Evolutionary conservation across 2,888 invertebrate species (phyloP).

Genomic region (Dicyrtomina minuta): DNA sequence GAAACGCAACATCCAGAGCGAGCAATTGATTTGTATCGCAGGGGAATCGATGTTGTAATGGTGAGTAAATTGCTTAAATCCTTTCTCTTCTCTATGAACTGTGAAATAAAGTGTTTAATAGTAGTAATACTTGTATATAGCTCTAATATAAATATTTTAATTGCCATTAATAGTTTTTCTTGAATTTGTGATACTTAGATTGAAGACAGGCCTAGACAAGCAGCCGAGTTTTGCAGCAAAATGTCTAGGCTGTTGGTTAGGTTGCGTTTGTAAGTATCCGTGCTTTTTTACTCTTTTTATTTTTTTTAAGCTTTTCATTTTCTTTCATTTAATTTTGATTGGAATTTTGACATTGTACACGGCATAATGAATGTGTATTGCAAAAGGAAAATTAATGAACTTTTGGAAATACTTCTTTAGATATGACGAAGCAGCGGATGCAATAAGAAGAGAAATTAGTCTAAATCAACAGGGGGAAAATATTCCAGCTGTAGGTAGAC

Average conservation of each 20-base stretch:
- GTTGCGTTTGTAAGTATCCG: slow-evolving; percentile 73
- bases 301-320: no score
- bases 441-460: slow-evolving; percentile 82
- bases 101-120: no score
- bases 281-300: no score
- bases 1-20: slow-evolving; percentile 74
- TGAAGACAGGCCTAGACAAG: slow-evolving; percentile 82
- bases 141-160: no score
- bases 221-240: slow-evolving; percentile 87
- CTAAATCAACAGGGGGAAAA: slow-evolving; percentile 80
- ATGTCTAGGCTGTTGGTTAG: slow-evolving; percentile 81
- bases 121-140: no score
- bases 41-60: slow-evolving; percentile 82
- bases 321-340: no score
- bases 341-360: no score
- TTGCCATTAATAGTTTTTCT: not conserved
- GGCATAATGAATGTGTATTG: no score
- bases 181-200: slow-evolving; percentile 61
- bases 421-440: slow-evolving; percentile 84
- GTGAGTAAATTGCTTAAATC: no score
- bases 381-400: no score
- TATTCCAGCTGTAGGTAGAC: slow-evolving; percentile 73
- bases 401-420: no score
- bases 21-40: slow-evolving; percentile 76
- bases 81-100: no score